These are phyloP conservation scores for Melanostoma mellinum DNA, from an alignment of 2,888 invertebrate species.

Conservation along the genomic window DNA sequence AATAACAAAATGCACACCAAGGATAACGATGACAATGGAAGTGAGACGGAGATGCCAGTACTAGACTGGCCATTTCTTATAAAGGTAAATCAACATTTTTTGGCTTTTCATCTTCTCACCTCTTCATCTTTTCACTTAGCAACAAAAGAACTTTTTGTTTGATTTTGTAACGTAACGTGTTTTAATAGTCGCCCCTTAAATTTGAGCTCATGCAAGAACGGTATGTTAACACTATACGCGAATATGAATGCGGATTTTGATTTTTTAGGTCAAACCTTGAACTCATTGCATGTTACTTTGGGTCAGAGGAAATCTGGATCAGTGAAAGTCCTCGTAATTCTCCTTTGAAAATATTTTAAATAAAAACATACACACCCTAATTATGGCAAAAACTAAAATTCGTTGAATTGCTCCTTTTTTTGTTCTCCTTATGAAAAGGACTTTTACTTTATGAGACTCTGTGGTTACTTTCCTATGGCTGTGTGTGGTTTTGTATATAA, in stretches of 20 bases:
- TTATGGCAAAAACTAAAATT: constrained; percentile 25
- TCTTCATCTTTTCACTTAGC: constrained; percentile 8
- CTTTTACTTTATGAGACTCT: background rate
- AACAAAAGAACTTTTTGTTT: background rate
- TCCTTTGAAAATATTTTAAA: constrained; percentile 24
- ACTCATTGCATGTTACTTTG: constrained; percentile 58
- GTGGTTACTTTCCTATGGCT: too few species aligned
- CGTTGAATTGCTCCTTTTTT: background rate
- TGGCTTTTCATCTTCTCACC: background rate
- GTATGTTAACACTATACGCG: background rate
- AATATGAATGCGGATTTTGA: constrained; percentile 15
- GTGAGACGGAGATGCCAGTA: constrained; percentile 58
- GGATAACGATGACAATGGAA: constrained; percentile 62
- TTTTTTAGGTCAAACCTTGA: constrained; percentile 71
- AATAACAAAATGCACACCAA: constrained; percentile 66
- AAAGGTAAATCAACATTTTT: constrained; percentile 76
- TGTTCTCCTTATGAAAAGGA: constrained; percentile 8
- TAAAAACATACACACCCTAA: constrained; percentile 14
- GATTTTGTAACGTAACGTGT: background rate
- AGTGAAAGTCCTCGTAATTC: constrained; percentile 45
- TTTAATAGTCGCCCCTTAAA: background rate
- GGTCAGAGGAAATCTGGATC: constrained; percentile 46
- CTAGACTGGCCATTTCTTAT: constrained; percentile 81
- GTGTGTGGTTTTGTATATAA: background rate
- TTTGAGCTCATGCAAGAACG: background rate